phyloP scores from a whole-genome alignment of 2,888 invertebrate species.

The Polia nebulosa region DNA sequence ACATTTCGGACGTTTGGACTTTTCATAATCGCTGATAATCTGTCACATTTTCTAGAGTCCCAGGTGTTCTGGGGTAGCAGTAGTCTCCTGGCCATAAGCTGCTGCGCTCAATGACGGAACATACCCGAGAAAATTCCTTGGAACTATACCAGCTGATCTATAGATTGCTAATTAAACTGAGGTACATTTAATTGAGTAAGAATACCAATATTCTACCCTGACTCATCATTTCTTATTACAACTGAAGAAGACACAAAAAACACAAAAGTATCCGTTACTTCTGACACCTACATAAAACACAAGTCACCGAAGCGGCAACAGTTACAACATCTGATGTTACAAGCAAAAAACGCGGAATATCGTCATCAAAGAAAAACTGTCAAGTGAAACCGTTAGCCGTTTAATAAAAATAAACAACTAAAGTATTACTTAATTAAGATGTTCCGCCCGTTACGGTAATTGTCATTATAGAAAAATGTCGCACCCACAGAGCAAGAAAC shows the following conservation, averaged over 20 bases:
- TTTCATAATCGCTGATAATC: too few species aligned
- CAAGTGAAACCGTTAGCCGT: conserved; percentile 34
- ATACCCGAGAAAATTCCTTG: too few species aligned
- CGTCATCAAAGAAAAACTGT: conserved; percentile 18
- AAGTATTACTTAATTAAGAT: conserved; percentile 43
- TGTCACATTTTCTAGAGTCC: too few species aligned
- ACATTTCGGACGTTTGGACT: too few species aligned
- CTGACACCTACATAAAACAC: not conserved
- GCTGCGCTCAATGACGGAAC: too few species aligned
- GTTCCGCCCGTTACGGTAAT: conserved; percentile 47
- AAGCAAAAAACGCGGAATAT: conserved; percentile 38
- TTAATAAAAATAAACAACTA: conserved; percentile 39
- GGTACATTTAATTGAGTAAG: too few species aligned
- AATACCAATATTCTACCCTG: too few species aligned
- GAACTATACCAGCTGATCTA: too few species aligned
- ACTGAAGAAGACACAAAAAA: not conserved
- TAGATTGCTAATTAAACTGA: too few species aligned
- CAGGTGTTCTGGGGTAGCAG: too few species aligned
- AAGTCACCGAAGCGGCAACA: conserved; percentile 20
- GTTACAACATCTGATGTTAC: conserved; percentile 1
- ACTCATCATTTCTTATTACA: not conserved
- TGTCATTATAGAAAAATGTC: conserved; percentile 39
- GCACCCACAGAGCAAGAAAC: not conserved
- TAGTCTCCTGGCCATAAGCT: too few species aligned
- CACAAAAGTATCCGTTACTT: conserved; percentile 13